Conservation (phyloP, 2,113 vertebrate species). For the Gasterosteus aculeatus region DNA sequence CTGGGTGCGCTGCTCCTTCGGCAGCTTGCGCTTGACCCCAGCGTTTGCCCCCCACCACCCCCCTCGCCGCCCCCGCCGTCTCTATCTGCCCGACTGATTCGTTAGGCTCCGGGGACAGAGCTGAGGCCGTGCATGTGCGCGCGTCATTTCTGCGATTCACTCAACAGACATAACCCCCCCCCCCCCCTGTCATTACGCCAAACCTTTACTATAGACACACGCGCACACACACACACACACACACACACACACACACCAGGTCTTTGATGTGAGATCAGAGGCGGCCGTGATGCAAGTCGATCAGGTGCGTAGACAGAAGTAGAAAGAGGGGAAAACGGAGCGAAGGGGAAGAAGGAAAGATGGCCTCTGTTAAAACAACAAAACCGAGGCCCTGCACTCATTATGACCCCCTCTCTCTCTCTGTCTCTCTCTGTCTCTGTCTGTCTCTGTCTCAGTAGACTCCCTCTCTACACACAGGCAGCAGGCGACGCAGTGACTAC, state of each 20-base stretch:
- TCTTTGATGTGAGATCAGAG: conserved; percentile 82
- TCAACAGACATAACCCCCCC: conserved; percentile 42
- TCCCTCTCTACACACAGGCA: conserved; percentile 26
- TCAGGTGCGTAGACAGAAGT: conserved; percentile 66
- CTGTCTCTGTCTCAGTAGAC: neutral
- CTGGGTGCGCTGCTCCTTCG: conserved; percentile 52
- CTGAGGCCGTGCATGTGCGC: conserved; percentile 45
- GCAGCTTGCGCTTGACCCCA: conserved; percentile 76
- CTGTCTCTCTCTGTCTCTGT: neutral
- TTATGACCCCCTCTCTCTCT: conserved; percentile 42
- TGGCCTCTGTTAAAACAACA: conserved; percentile 47
- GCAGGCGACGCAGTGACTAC: neutral
- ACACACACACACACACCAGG: conserved; percentile 18
- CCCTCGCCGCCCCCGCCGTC: conserved; percentile 68
- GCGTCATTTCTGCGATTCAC: conserved; percentile 39
- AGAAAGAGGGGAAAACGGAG: conserved; percentile 30
- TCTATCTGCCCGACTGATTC: conserved; percentile 77
- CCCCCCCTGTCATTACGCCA: conserved; percentile 26
- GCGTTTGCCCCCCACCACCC: conserved; percentile 69
- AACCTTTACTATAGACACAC: conserved; percentile 13
- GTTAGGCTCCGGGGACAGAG: conserved; percentile 68
- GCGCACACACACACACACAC: conserved; percentile 28
- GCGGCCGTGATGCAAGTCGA: conserved; percentile 68
- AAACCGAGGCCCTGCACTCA: conserved; percentile 54
- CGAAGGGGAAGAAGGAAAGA: conserved; percentile 35